Base-by-base conservation (phyloP, 2,797 vertebrate species). In the Megaceryle alcyon region DNA sequence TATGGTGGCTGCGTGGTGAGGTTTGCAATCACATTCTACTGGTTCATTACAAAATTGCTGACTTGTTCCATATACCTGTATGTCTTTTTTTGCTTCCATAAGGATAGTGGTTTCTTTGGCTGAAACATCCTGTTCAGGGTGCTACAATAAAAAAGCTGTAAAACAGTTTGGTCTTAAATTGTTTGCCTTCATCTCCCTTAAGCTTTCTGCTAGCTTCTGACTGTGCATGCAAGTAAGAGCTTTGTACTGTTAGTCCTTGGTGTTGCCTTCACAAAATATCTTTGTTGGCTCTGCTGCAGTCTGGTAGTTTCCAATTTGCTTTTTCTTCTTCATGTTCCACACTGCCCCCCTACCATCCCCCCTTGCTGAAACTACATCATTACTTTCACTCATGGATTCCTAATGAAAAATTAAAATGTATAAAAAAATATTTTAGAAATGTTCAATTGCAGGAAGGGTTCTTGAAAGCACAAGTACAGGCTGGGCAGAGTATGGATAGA, bases 201-300 rank as follows among this genome's bases (percentile, higher is more conserved):
- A 84, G 88, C 93, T 86, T 76, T 88, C 70, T 97, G 95, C 84
- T 94, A 96, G 87, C 77, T 95, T 76, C 90, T 96, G 69, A 35
- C 88, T 76, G 82, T 49, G 77, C 71, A 48, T 2, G 39, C 66
- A 83, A 92, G 72, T 57, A 25, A 86, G 70, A 82, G 39, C 72
- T 83, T 93, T 88, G 89, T 92, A 91, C 86, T 91, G 0, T 86
- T 88, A 91, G 89, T 92, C 87, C 92, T 95, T 86, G 90, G 35
- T 69, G n/a, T 49, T 95, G 71, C 68, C 73, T 77, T 93, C 69
- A 49, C 39, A 59, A 13, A 86, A 49, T 80, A 9, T 9, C 6
- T 89, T 80, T 21, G 8, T 72, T 86, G 76, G 57, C 89, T 92
- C 17, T 82, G 6, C 59, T 79, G 35, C 35, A 63, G 59, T 41